Conservation (phyloP, 2,888 invertebrate genomes). For the Campopleginae sp. region DNA sequence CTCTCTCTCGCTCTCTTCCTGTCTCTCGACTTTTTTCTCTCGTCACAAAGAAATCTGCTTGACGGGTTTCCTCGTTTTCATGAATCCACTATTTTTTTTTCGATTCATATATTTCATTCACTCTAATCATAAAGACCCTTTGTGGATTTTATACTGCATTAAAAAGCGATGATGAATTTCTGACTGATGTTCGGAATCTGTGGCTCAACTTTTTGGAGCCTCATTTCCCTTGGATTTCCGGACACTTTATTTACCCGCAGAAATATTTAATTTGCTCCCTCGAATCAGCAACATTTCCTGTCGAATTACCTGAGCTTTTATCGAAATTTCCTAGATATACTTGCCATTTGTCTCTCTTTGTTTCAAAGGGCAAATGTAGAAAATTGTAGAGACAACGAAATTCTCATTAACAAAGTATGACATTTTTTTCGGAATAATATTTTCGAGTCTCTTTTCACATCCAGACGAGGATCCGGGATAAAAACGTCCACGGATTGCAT, state of each 20-base stretch:
- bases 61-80: conserved; percentile 33
- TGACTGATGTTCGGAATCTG: neutral
- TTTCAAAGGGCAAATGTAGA: neutral
- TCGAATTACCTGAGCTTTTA: neutral
- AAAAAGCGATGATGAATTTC: conserved; percentile 17
- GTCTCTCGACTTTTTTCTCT: neutral
- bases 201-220: neutral
- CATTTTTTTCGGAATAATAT: neutral
- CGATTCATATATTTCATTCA: conserved; percentile 6
- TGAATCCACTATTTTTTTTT: conserved; percentile 19
- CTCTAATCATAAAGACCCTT: conserved; percentile 26
- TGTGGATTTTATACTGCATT: conserved; percentile 21
- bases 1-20: neutral
- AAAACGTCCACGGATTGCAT: conserved; percentile 9
- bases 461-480: too few species aligned
- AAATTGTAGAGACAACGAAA: neutral
- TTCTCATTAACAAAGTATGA: neutral
- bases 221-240: neutral
- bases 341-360: too few species aligned
- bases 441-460: neutral
- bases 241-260: conserved; percentile 5
- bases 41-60: conserved; percentile 34
- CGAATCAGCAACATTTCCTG: neutral
- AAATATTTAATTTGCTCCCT: conserved; percentile 64
- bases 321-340: neutral